Base-by-base conservation (phyloP, 2,113 vertebrate genomes). In the Cinclus cinclus region DNA sequence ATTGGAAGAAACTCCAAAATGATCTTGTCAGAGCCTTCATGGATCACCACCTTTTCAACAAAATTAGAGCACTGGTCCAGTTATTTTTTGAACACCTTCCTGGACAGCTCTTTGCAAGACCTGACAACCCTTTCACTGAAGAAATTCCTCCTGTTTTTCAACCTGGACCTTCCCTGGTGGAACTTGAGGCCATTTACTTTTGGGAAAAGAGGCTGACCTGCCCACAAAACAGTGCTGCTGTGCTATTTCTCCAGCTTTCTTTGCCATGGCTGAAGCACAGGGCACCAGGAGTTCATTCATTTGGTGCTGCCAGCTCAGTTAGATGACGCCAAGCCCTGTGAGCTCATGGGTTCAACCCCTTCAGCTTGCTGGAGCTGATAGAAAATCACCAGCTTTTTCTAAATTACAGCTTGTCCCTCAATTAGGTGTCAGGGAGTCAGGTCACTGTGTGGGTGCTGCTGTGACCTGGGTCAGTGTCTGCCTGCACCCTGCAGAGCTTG, bases 311-410 rank as follows among this genome's bases (percentile, higher is more conserved):
- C 65, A 70, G 30, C 56, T 88, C 49, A 44, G 22, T 22, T 65
- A 68, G 73, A 63, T 90, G 71, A 86, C 0, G 1, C 42, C 42
- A 89, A 33, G 49, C 15, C 0, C 0, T 62, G 77, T 95, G 81
- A 95, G 73, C 52, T 95, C 89, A 89, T 77, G 59, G 35, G 60
- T 91, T 95, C 69, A 85, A 75, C 63, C 73, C 74, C 42, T 94
- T 35, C 62, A 62, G 46, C 59, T 55, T 49, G 56, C 50, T 91
- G 87, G 22, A 85, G 59, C 77, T 73, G 73, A 78, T 53, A 84
- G 83, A 85, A 93, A 69, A 83, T 85, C 92, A 93, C 64, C 59
- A 44, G 60, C 69, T 88, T 50, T 3, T 2, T 63, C 55, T 89
- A 87, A 90, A 84, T 95, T 91, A 89, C 67, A 67, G 74, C 87